Base-by-base conservation (phyloP, 2,113 vertebrate genomes). In the Hystrix brachyura region DNA sequence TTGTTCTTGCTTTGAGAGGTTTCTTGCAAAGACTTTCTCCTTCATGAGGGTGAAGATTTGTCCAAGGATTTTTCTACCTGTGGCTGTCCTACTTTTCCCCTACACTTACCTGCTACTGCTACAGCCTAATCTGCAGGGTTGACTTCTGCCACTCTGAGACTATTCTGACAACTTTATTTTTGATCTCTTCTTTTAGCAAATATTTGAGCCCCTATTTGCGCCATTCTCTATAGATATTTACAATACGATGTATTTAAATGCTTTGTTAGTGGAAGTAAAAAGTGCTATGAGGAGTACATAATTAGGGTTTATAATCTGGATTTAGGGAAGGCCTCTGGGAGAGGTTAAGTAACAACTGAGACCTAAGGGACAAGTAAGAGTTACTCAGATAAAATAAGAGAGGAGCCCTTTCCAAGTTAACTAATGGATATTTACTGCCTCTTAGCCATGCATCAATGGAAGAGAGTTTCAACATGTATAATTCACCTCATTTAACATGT, bases 121-220 rank as follows among this genome's bases (percentile, higher is more conserved):
- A 32, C 4, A 78, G 19, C 92, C 85, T 90, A 43, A 60, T 94
- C 64, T 95, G 25, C 76, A 91, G 38, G 43, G 27, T 87, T 96
- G 82, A 74, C 32, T 96, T 90, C 38, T 82, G 32, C 3, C 6
- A 38, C 48, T 88, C 76, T 81, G 60, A 87, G 57, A 13, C 72
- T 92, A 4, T 94, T 95, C 90, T 88, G 48, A 93, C 34, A n/a
- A 34, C 29, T 94, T 97, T 85, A 78, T 38, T 91, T 96, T 74
- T 91, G 87, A 91, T 3, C 9, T 88, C 14, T 78, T 65, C 38
- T 34, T 92, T 94, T 72, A 74, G 48, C 82, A 97, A 76, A 51
- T 94, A 89, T 86, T 91, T 91, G 57, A 95, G 21, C 57, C 57
- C 51, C 29, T 88, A 11, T 69, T 91, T 92, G 29, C 94, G 43